These are phyloP conservation scores for Phortica magna DNA, from an alignment of 2,888 invertebrate species.

Conservation along the genomic window DNA sequence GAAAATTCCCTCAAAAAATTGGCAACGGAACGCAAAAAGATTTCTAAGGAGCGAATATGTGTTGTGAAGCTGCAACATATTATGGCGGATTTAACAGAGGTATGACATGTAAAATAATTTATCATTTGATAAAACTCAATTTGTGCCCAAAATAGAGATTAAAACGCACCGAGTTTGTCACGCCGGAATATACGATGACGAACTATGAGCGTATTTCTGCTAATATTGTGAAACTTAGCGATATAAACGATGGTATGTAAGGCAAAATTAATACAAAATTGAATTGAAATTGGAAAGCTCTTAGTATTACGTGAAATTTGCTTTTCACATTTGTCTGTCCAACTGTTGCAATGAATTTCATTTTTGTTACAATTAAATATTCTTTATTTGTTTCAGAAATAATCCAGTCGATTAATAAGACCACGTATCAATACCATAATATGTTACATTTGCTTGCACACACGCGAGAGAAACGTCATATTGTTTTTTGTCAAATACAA, in stretches of 20 bases:
- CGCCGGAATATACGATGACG: background rate
- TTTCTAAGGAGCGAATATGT: background rate
- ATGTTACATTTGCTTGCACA: background rate
- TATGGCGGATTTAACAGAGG: too few relatives aligned
- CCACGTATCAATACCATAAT: background rate
- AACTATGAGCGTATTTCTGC: background rate
- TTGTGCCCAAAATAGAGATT: background rate
- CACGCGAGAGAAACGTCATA: background rate
- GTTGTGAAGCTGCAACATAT: too few relatives aligned
- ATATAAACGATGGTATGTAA: background rate
- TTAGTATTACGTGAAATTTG: too few relatives aligned
- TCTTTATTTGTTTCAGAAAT: background rate
- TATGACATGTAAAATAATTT: background rate
- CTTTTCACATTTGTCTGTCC: background rate
- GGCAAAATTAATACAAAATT: background rate
- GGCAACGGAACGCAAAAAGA: background rate
- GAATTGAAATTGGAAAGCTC: too few relatives aligned
- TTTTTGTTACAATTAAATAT: background rate
- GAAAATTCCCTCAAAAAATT: background rate
- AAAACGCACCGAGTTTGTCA: background rate
- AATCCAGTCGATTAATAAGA: background rate
- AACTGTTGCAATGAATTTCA: background rate
- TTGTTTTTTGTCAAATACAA: background rate
- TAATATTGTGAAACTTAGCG: background rate
- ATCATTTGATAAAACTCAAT: background rate